phyloP scores from a whole-genome alignment of 1,140 invertebrate genomes.

The Camponotus vicinus region DNA sequence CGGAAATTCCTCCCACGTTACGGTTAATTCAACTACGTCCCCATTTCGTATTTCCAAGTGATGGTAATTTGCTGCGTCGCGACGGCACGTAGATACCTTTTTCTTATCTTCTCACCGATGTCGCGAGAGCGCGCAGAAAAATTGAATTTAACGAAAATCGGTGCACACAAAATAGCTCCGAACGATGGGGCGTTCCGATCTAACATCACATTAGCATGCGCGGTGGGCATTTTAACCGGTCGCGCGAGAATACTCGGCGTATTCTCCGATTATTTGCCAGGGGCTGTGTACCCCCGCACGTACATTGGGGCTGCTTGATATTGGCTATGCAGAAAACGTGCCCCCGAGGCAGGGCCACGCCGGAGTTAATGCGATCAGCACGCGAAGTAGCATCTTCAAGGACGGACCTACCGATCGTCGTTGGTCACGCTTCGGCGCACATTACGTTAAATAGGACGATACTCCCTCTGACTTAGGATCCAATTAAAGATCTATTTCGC shows the following conservation, averaged over 20 bases:
- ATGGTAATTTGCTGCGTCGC: slow-evolving; percentile 49
- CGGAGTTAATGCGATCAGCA: slow-evolving; percentile 77
- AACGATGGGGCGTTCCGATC: slow-evolving; percentile 38
- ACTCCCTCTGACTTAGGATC: slow-evolving; percentile 35
- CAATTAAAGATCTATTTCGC: slow-evolving; percentile 64
- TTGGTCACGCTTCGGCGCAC: slow-evolving; percentile 44
- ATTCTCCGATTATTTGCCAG: slow-evolving; percentile 77
- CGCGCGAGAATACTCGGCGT: slow-evolving; percentile 57
- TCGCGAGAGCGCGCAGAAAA: slow-evolving; percentile 22
- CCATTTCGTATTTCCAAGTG: not conserved
- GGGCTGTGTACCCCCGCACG: slow-evolving; percentile 57
- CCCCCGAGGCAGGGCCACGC: slow-evolving; percentile 62
- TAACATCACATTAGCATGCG: slow-evolving; percentile 72
- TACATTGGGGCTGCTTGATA: slow-evolving; percentile 71
- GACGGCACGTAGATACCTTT: slow-evolving; percentile 53
- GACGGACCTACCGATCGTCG: slow-evolving; percentile 43
- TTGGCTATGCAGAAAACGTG: slow-evolving; percentile 79
- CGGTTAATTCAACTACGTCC: not conserved
- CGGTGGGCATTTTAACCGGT: slow-evolving; percentile 71
- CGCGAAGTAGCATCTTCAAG: slow-evolving; percentile 67
- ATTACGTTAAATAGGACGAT: slow-evolving; percentile 53
- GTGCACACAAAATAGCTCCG: slow-evolving; percentile 16
- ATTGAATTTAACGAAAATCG: slow-evolving; percentile 43
- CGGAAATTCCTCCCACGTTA: slow-evolving; percentile 38
- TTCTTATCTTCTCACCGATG: slow-evolving; percentile 3